phyloP scores from a whole-genome alignment of 1,140 invertebrate genomes.

The Coelopa frigida region DNA sequence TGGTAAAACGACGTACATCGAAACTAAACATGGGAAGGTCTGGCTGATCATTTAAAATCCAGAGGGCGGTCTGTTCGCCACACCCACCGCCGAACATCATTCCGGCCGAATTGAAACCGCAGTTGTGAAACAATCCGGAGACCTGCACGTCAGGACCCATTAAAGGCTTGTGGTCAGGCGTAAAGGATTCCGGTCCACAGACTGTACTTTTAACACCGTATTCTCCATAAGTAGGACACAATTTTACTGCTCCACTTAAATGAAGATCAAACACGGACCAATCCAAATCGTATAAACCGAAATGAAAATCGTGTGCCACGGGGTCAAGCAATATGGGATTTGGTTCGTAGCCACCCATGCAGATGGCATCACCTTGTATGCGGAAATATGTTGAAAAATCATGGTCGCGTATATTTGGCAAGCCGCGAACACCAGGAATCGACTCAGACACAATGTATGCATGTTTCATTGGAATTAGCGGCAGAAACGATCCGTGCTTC shows the following conservation, averaged over 20 bases:
- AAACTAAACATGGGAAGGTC: constrained; percentile 77
- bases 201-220: constrained; percentile 79
- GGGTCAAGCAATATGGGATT: constrained; percentile 77
- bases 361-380: constrained; percentile 72
- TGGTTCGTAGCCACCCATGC: constrained; percentile 79
- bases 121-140: constrained; percentile 65
- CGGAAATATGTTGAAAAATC: constrained; percentile 77
- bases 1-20: constrained; percentile 72
- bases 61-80: constrained; percentile 73
- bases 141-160: constrained; percentile 47
- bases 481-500: constrained; percentile 64
- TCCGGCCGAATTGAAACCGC: constrained; percentile 81
- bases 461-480: constrained; percentile 77
- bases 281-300: constrained; percentile 77
- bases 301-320: constrained; percentile 68
- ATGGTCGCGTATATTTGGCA: constrained; percentile 78
- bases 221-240: constrained; percentile 64
- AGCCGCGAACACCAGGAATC: constrained; percentile 61
- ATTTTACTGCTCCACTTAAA: constrained; percentile 61
- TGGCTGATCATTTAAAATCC: constrained; percentile 75
- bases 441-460: constrained; percentile 77
- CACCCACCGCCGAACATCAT: constrained; percentile 86
- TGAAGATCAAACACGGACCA: constrained; percentile 75
- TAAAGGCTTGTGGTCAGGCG: constrained; percentile 83
- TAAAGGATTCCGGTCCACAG: constrained; percentile 80